Conservation (phyloP, 23 tunicate genomes). For the Ciona savignyi region DNA sequence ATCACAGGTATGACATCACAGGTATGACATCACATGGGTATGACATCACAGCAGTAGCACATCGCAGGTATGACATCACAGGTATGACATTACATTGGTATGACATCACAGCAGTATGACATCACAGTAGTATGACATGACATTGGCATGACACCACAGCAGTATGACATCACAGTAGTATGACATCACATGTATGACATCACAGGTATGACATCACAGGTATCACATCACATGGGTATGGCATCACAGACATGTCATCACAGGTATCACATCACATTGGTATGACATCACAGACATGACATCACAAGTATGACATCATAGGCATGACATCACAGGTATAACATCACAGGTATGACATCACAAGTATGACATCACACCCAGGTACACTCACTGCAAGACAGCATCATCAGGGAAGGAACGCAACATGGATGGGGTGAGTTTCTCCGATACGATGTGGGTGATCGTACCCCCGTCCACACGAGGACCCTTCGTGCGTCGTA, state of each 20-base stretch:
- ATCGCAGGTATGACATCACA: background rate
- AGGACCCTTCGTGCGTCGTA: constrained; percentile 73
- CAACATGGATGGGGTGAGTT: constrained; percentile 66
- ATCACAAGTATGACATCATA: no score
- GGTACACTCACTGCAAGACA: constrained; percentile 55
- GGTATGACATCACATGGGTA: no score
- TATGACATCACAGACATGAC: no score
- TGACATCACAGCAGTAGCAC: no score
- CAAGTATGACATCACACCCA: background rate
- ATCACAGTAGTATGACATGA: no score
- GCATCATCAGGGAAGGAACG: constrained; percentile 67
- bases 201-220: background rate
- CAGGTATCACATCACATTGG: no score
- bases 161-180: no score
- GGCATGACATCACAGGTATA: background rate
- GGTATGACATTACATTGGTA: no score
- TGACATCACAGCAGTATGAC: no score
- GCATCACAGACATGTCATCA: background rate
- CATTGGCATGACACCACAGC: no score
- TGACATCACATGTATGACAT: no score
- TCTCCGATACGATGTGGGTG: constrained; percentile 71
- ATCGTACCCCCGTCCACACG: constrained; percentile 48
- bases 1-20: no score
- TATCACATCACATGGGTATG: background rate
- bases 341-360: background rate